Percentiles rank a stretch among this genome's conserved stretches.
phyloP scores from a whole-genome alignment of 2,888 invertebrate genomes.

The Mesoligia furuncula region DNA sequence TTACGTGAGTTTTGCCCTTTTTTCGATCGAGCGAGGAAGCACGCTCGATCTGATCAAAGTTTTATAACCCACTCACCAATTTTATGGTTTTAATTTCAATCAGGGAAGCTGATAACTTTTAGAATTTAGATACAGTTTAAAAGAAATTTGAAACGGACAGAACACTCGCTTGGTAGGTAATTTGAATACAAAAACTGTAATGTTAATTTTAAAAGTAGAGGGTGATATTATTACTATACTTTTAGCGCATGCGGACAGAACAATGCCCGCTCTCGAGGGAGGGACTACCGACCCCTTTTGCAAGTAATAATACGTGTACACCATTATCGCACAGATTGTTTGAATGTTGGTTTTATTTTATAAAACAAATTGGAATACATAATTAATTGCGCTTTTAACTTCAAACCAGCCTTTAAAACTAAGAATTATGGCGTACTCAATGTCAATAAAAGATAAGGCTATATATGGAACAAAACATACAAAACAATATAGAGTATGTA shows the following conservation, averaged over 20 bases:
- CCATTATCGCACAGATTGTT: slow-evolving; percentile 67
- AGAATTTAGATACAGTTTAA: slow-evolving; percentile 56
- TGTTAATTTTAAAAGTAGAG: slow-evolving; percentile 60
- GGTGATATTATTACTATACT: slow-evolving; percentile 71
- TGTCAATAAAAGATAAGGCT: slow-evolving; percentile 62
- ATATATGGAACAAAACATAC: slow-evolving; percentile 75
- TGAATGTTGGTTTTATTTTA: slow-evolving; percentile 67
- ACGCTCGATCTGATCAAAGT: slow-evolving; percentile 75
- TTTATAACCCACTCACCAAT: slow-evolving; percentile 75
- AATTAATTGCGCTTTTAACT: slow-evolving; percentile 55
- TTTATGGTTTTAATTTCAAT: slow-evolving; percentile 72
- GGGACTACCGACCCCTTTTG: slow-evolving; percentile 76
- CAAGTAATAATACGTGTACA: slow-evolving; percentile 72
- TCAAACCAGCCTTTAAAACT: slow-evolving; percentile 40
- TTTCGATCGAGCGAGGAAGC: slow-evolving; percentile 74
- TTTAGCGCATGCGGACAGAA: slow-evolving; percentile 73
- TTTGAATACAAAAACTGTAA: slow-evolving; percentile 58
- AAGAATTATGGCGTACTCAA: slow-evolving; percentile 50
- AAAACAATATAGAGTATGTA: slow-evolving; percentile 77
- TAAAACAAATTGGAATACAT: slow-evolving; percentile 53
- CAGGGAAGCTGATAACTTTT: slow-evolving; percentile 60
- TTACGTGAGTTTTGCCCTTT: slow-evolving; percentile 73
- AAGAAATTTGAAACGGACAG: slow-evolving; percentile 54
- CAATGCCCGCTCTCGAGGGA: slow-evolving; percentile 73
- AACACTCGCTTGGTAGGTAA: slow-evolving; percentile 48